These are phyloP conservation scores for Leptodactylus fuscus DNA, from an alignment of 2,113 vertebrate species.

Conservation along the genomic window DNA sequence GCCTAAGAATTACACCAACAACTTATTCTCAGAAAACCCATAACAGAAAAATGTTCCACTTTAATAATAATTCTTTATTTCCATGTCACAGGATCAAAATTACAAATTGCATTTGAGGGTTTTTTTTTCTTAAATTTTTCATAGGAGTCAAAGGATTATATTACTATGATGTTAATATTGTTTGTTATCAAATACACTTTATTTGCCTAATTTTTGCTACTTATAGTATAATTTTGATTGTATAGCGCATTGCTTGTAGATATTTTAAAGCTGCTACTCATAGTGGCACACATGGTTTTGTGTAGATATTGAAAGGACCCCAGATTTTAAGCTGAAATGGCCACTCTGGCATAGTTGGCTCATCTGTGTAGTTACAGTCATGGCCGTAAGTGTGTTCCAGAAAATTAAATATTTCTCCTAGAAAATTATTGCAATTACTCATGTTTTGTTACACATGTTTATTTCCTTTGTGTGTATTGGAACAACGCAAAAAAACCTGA, in stretches of 20 bases:
- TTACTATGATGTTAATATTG: not conserved
- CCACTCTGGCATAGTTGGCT: too few species aligned
- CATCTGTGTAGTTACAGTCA: too few species aligned
- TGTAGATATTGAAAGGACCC: too few species aligned
- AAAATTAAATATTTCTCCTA: too few species aligned
- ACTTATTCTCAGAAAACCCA: too few species aligned
- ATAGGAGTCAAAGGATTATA: not conserved
- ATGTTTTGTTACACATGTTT: too few species aligned
- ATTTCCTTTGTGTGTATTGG: too few species aligned
- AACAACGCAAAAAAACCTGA: too few species aligned
- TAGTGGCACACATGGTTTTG: not conserved
- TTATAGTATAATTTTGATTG: not conserved
- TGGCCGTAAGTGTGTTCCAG: too few species aligned
- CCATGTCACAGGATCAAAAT: not conserved
- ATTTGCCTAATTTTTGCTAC: not conserved
- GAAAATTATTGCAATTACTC: too few species aligned
- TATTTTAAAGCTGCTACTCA: not conserved
- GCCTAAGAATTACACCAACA: too few species aligned
- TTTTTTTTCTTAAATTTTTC: not conserved
- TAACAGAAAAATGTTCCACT: not conserved
- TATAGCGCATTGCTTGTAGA: not conserved
- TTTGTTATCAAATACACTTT: not conserved
- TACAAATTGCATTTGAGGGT: not conserved
- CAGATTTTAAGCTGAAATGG: too few species aligned
- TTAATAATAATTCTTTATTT: not conserved